Evolutionary conservation across 1,140 invertebrate species (phyloP).

Genomic region (Leptinotarsa defecta): DNA sequence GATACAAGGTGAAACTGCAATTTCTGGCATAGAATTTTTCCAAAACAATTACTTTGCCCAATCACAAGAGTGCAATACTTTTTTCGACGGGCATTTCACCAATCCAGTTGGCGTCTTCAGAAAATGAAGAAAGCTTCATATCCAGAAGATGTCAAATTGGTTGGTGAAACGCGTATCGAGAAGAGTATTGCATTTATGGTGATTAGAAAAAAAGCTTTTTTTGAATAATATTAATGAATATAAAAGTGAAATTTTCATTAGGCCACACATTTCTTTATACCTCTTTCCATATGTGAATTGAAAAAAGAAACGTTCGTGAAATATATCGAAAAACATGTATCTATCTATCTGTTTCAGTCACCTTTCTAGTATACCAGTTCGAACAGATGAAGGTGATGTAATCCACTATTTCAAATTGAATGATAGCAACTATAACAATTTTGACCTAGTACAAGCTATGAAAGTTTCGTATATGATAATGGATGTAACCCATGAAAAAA

Average conservation of each 20-base stretch:
- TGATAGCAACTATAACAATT: slow-evolving; percentile 63
- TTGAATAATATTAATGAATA: not conserved
- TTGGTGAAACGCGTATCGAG: too few species aligned
- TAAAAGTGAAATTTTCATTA: not conserved
- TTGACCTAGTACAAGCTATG: slow-evolving; percentile 63
- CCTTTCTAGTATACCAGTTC: slow-evolving; percentile 58
- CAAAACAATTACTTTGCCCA: too few species aligned
- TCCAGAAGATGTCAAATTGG: too few species aligned
- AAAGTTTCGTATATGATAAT: slow-evolving; percentile 68
- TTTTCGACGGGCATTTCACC: too few species aligned
- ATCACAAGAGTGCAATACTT: too few species aligned
- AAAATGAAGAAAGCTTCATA: too few species aligned
- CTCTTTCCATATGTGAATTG: not conserved
- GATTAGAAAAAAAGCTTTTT: not conserved
- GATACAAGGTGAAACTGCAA: not conserved
- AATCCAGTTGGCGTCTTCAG: too few species aligned
- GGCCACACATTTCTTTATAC: not conserved
- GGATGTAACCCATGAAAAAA: slow-evolving; percentile 55
- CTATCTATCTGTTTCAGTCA: slow-evolving; percentile 30
- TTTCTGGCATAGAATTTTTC: too few species aligned
- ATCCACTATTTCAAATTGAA: slow-evolving; percentile 66
- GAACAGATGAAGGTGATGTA: slow-evolving; percentile 64
- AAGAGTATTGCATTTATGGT: too few species aligned
- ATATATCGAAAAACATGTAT: not conserved
- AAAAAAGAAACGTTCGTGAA: not conserved